Conservation (phyloP, 2,888 invertebrate genomes). For the Horisme vitalbata region DNA sequence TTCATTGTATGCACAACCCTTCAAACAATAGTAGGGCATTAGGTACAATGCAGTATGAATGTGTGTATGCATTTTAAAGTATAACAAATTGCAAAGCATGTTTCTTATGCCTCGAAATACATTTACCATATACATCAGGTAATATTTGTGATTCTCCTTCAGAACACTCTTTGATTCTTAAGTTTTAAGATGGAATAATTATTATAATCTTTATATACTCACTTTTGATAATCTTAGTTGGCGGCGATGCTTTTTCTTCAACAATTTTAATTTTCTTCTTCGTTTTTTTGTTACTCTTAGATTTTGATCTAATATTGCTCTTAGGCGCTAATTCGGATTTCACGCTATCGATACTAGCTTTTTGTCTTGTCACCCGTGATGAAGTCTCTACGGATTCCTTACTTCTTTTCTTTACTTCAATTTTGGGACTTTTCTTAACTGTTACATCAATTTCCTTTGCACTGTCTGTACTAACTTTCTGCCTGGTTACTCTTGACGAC, state of each 20-base stretch:
- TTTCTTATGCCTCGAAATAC: too few relatives aligned
- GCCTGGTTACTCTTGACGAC: slow-evolving; percentile 12
- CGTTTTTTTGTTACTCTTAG: slow-evolving; percentile 36
- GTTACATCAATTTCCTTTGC: slow-evolving; percentile 9
- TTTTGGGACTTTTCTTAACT: slow-evolving; percentile 10
- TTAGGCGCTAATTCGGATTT: slow-evolving; percentile 34
- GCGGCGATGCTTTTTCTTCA: slow-evolving; percentile 36
- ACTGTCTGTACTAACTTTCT: slow-evolving; percentile 11
- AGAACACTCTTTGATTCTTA: too few relatives aligned
- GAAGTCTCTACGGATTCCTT: slow-evolving; percentile 23
- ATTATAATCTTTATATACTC: slow-evolving; percentile 28
- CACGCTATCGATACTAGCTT: slow-evolving; percentile 38
- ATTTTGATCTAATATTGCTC: slow-evolving; percentile 40
- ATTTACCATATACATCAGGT: too few relatives aligned
- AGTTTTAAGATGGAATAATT: too few relatives aligned
- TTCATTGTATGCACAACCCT: too few relatives aligned
- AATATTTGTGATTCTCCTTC: too few relatives aligned
- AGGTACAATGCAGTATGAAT: too few relatives aligned
- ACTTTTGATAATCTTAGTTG: slow-evolving; percentile 41
- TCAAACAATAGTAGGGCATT: too few relatives aligned
- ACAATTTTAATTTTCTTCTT: slow-evolving; percentile 45
- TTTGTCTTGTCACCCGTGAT: slow-evolving; percentile 43
- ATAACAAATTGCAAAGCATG: too few relatives aligned
- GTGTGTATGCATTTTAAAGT: too few relatives aligned
- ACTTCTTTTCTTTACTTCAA: too few relatives aligned